These are phyloP conservation scores for Thamnophis elegans DNA, from an alignment of 2,797 vertebrate genomes.

Conservation along the genomic window DNA sequence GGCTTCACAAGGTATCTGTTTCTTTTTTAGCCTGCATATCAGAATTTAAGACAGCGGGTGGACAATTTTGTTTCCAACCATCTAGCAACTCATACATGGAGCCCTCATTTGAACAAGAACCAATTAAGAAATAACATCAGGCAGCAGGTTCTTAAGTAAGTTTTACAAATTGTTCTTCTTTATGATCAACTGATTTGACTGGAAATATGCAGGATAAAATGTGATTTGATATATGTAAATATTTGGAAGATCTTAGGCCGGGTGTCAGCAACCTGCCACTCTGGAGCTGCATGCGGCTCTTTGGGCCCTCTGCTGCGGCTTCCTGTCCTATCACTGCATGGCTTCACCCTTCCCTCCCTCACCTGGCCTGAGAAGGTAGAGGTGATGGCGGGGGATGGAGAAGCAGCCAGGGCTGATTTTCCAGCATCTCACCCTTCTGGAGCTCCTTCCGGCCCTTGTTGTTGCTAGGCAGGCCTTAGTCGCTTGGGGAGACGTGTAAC, in stretches of 20 bases:
- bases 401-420: no score
- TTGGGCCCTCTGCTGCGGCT: no score
- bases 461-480: no score
- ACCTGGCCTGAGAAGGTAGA: no score
- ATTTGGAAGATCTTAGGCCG: background rate
- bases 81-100: constrained; percentile 97
- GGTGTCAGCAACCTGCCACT: no score
- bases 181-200: background rate
- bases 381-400: no score
- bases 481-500: no score
- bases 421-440: no score
- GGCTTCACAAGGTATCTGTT: background rate
- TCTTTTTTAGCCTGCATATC: constrained; percentile 87
- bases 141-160: constrained; percentile 97
- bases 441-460: no score
- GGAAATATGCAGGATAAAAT: background rate
- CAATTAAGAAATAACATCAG: constrained; percentile 97
- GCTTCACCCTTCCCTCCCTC: no score
- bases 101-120: constrained; percentile 98
- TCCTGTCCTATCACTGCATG: no score
- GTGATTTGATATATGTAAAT: fast-evolving
- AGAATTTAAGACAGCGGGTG: constrained; percentile 94
- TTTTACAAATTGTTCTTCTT: constrained; percentile 20
- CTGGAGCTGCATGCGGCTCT: no score
- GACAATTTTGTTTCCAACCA: constrained; percentile 99